Percentiles rank a stretch among this genome's conserved stretches.
phyloP scores from a whole-genome alignment of 2,888 invertebrate genomes.

The Schizotus pectinicornis region DNA sequence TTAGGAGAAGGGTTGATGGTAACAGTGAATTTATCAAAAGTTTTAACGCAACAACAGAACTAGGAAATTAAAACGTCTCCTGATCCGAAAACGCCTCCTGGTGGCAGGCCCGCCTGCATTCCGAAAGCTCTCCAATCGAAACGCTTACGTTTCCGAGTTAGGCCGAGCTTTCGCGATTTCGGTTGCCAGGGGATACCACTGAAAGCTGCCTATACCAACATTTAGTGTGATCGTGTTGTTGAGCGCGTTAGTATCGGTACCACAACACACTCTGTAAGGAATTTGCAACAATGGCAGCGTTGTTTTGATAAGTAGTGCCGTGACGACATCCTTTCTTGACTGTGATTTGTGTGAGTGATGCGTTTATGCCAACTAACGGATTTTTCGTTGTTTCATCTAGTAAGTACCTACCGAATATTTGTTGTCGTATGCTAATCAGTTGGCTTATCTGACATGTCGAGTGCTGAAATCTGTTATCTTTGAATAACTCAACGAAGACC shows the following conservation, averaged over 20 bases:
- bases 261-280: conserved; percentile 12
- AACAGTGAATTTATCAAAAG: background rate
- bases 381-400: background rate
- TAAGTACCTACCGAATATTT: no score
- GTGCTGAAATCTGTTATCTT: no score
- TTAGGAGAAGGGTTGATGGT: background rate
- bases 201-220: conserved; percentile 54
- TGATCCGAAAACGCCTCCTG: conserved; percentile 38
- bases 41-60: conserved; percentile 21
- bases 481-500: no score
- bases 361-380: conserved; percentile 23
- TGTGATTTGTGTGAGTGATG: conserved; percentile 25
- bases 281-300: conserved; percentile 22
- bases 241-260: conserved; percentile 52
- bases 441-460: no score
- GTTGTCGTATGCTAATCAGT: no score
- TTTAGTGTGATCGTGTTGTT: conserved; percentile 58
- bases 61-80: conserved; percentile 49
- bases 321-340: conserved; percentile 16
- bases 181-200: conserved; percentile 59
- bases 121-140: conserved; percentile 45
- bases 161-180: conserved; percentile 49
- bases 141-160: conserved; percentile 35
- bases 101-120: conserved; percentile 38
- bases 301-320: conserved; percentile 18